Conservation (phyloP, 2,113 vertebrate genomes). For the Gnathonemus echidnorhynchus region DNA sequence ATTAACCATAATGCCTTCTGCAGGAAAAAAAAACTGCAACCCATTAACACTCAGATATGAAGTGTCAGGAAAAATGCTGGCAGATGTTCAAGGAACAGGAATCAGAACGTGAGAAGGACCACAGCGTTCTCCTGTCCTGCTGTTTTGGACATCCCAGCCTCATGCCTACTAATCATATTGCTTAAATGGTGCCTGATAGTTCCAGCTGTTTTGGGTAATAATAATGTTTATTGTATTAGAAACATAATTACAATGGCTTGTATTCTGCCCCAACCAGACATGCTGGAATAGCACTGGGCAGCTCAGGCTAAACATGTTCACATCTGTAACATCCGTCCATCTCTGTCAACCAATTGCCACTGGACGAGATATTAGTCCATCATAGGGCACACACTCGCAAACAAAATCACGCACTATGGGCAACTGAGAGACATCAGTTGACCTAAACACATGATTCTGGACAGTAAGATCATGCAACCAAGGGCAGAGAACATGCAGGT, state of each 20-base stretch:
- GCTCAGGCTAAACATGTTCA: background rate
- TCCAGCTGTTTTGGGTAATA: background rate
- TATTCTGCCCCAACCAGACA: background rate
- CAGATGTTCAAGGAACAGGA: background rate
- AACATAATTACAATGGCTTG: background rate
- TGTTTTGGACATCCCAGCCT: background rate
- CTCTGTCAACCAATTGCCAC: background rate
- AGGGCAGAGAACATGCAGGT: background rate
- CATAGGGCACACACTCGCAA: background rate
- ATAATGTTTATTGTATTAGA: background rate
- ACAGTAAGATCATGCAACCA: background rate
- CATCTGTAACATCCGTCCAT: background rate
- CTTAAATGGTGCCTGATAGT: background rate
- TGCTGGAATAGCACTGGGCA: background rate
- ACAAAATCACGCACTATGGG: background rate
- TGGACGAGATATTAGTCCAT: background rate
- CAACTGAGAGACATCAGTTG: background rate
- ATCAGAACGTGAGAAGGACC: background rate
- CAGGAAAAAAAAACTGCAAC: background rate
- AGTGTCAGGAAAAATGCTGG: background rate
- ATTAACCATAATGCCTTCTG: background rate
- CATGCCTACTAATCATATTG: background rate
- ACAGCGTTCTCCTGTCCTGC: background rate
- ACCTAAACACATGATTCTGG: background rate
- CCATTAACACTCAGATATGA: background rate